Conservation (phyloP, 2,888 invertebrate genomes). For the Nomada goodeniana region DNA sequence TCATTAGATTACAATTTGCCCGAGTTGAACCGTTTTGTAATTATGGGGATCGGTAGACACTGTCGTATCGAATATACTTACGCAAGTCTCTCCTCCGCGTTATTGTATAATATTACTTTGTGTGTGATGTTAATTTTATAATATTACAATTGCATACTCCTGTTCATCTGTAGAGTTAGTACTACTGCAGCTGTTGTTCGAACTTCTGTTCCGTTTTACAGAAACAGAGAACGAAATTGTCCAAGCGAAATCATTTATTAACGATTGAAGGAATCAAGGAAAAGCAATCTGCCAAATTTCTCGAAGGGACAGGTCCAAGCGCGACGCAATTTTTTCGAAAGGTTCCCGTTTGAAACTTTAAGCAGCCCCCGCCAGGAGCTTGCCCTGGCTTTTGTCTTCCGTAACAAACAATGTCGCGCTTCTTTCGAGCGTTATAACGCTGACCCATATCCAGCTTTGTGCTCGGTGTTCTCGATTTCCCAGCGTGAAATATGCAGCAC, state of each 20-base stretch:
- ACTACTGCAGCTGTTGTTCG: background rate
- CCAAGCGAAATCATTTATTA: background rate
- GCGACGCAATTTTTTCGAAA: slow-evolving; percentile 24
- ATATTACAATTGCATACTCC: too few relatives aligned
- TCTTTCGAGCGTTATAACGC: slow-evolving; percentile 60
- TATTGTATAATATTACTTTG: too few relatives aligned
- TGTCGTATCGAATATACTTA: background rate
- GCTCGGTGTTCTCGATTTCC: slow-evolving; percentile 49
- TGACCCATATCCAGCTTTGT: slow-evolving; percentile 63
- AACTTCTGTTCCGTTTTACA: background rate
- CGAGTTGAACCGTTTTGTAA: background rate
- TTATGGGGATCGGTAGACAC: background rate
- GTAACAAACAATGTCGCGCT: slow-evolving; percentile 58
- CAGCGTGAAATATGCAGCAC: slow-evolving; percentile 59
- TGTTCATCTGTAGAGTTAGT: background rate
- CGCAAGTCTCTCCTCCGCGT: too few relatives aligned
- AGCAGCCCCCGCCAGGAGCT: slow-evolving; percentile 42
- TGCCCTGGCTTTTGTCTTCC: slow-evolving; percentile 56
- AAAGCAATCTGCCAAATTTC: slow-evolving; percentile 31
- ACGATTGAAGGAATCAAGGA: background rate
- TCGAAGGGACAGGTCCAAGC: background rate
- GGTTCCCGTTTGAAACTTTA: slow-evolving; percentile 45
- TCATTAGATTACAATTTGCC: background rate
- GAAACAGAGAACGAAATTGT: background rate
- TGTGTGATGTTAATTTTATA: too few relatives aligned